Evolutionary conservation across 2,888 invertebrate genomes (phyloP).

Genomic region (Acleris literana): DNA sequence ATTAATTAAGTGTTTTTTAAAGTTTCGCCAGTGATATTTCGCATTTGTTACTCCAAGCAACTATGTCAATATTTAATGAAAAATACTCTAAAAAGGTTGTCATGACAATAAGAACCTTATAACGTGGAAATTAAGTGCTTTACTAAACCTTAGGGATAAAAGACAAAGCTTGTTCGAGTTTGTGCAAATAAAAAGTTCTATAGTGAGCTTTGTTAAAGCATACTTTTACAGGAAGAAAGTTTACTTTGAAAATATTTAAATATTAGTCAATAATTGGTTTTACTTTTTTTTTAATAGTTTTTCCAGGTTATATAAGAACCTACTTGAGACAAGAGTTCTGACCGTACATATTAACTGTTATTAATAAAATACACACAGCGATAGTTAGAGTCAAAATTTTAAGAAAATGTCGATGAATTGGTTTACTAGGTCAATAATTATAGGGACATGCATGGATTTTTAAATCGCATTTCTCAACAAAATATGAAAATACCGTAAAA

Average conservation of each 20-base stretch:
- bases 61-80: not conserved
- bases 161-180: conserved; percentile 18
- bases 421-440: too few species aligned
- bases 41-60: not conserved
- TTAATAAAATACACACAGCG: too few species aligned
- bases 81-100: not conserved
- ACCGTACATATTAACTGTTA: too few species aligned
- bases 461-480: too few species aligned
- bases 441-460: too few species aligned
- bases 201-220: conserved; percentile 8
- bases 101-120: conserved; percentile 9
- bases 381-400: too few species aligned
- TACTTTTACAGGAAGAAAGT: conserved; percentile 5
- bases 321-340: too few species aligned
- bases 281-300: too few species aligned
- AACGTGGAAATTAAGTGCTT: not conserved
- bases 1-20: too few species aligned
- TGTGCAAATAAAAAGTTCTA: conserved; percentile 31
- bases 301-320: too few species aligned
- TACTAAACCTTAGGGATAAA: not conserved
- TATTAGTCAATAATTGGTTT: not conserved
- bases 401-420: too few species aligned
- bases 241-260: not conserved
- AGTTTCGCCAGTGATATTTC: not conserved
- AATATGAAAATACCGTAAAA: too few species aligned